These are phyloP conservation scores for Hipparchia semele DNA, from an alignment of 2,888 invertebrate species.

Conservation along the genomic window DNA sequence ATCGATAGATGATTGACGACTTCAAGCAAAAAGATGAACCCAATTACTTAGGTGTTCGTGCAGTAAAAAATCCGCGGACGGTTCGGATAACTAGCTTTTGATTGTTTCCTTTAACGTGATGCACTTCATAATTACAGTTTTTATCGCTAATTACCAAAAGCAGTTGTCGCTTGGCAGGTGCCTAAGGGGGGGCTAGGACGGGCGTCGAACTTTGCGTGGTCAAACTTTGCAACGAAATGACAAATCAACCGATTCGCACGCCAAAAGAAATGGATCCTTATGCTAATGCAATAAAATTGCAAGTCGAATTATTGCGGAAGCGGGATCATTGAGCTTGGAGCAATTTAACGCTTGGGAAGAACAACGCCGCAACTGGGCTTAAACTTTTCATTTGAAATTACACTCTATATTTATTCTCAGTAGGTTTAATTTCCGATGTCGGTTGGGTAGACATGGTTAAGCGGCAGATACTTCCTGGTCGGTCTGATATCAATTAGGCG, in stretches of 20 bases:
- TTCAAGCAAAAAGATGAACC: constrained; percentile 16
- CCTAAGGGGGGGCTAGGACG: constrained; percentile 73
- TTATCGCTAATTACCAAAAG: constrained; percentile 74
- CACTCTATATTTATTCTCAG: constrained; percentile 38
- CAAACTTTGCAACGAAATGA: constrained; percentile 46
- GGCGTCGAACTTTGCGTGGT: constrained; percentile 69
- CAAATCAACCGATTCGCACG: constrained; percentile 46
- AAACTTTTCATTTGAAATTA: constrained; percentile 38
- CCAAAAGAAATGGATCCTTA: constrained; percentile 52
- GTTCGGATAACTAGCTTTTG: constrained; percentile 34
- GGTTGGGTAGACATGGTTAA: constrained; percentile 51
- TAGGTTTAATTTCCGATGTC: constrained; percentile 44
- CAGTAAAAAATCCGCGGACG: constrained; percentile 23
- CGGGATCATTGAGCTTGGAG: constrained; percentile 79
- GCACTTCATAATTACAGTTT: constrained; percentile 63
- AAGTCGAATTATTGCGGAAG: constrained; percentile 53
- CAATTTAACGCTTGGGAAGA: constrained; percentile 59
- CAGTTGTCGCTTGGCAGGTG: constrained; percentile 59
- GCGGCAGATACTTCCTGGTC: constrained; percentile 72
- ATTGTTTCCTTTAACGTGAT: constrained; percentile 57
- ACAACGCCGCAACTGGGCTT: constrained; percentile 53
- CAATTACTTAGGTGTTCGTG: constrained; percentile 28
- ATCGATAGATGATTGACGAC: constrained; percentile 11
- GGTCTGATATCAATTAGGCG: constrained; percentile 75
- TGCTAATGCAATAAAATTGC: constrained; percentile 44